Evolutionary conservation across 1,140 invertebrate genomes (phyloP).

Genomic region (Ceratina japonica): DNA sequence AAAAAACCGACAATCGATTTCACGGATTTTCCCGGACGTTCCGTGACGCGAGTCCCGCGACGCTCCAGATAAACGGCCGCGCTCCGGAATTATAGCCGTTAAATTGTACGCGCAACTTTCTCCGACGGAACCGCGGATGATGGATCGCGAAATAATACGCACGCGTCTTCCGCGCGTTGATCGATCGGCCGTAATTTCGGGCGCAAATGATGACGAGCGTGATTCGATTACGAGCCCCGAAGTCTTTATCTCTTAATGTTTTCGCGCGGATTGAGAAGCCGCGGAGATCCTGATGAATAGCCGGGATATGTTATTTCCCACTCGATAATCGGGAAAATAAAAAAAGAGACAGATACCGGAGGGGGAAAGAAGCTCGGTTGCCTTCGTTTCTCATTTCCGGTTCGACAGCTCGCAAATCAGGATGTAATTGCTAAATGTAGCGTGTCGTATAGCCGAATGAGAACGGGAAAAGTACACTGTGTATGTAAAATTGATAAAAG

Average conservation of each 20-base stretch:
- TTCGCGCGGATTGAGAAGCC: background rate
- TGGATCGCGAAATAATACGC: background rate
- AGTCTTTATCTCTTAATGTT: background rate
- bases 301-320: background rate
- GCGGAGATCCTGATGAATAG: background rate
- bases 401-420: slow-evolving; percentile 64
- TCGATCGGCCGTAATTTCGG: background rate
- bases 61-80: slow-evolving; percentile 16
- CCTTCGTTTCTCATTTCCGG: slow-evolving; percentile 69
- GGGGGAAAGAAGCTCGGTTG: slow-evolving; percentile 57
- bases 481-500: slow-evolving; percentile 67
- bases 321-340: slow-evolving; percentile 29
- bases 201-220: background rate
- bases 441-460: slow-evolving; percentile 57
- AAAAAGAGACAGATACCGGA: slow-evolving; percentile 54
- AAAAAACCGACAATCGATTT: slow-evolving; percentile 40
- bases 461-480: slow-evolving; percentile 41
- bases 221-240: background rate
- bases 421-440: slow-evolving; percentile 70
- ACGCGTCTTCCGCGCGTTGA: background rate
- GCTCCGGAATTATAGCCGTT: slow-evolving; percentile 14
- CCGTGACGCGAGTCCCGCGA: slow-evolving; percentile 22
- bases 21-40: slow-evolving; percentile 24
- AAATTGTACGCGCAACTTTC: background rate
- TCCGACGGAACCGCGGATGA: background rate